phyloP scores from a whole-genome alignment of 2,113 vertebrate species.

The Pantherophis guttatus region DNA sequence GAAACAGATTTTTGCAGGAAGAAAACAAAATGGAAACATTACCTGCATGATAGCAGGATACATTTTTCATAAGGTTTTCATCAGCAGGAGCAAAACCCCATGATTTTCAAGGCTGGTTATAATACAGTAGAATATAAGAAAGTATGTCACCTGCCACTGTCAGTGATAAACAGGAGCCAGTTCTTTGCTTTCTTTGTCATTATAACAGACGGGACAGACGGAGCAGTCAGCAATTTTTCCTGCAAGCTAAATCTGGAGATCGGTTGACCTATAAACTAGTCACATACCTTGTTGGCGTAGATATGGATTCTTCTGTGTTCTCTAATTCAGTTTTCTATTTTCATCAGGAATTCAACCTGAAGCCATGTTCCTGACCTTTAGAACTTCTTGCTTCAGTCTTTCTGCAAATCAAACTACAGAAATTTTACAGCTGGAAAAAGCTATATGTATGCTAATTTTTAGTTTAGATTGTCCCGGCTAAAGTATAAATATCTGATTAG shows the following conservation, averaged over 20 bases:
- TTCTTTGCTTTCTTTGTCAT: not conserved
- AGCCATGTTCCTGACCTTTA: not conserved
- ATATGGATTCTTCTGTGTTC: not conserved
- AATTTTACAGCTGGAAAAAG: not conserved
- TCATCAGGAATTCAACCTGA: not conserved
- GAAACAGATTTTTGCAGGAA: not conserved
- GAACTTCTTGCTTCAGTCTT: not conserved
- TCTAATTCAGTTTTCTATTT: not conserved
- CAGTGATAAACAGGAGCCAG: not conserved
- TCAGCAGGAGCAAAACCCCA: not conserved
- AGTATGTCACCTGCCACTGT: not conserved
- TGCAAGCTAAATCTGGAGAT: not conserved
- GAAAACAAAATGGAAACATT: not conserved
- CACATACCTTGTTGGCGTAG: not conserved
- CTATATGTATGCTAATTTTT: not conserved
- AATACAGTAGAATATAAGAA: not conserved
- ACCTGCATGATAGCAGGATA: not conserved
- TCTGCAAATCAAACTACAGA: not conserved
- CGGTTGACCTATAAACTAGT: not conserved
- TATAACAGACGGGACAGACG: not conserved
- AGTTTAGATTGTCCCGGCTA: not conserved
- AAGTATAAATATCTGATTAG: not conserved
- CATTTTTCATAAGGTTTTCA: not conserved
- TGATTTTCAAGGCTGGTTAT: not conserved
- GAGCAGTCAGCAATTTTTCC: not conserved